Evolutionary conservation across 2,113 vertebrate species (phyloP).

Genomic region (Herpailurus yagouaroundi): DNA sequence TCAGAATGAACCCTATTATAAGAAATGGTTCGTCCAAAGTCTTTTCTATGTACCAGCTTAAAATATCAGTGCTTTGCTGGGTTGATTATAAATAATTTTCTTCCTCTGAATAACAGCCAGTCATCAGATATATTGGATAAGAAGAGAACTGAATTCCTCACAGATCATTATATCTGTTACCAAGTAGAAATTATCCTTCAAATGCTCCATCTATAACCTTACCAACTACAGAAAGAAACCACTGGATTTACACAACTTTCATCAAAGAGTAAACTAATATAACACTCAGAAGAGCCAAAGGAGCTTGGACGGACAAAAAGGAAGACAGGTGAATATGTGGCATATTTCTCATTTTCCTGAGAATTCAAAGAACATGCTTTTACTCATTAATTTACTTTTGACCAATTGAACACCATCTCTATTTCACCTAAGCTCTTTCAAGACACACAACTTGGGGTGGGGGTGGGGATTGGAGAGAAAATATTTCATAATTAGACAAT

Average conservation of each 20-base stretch:
- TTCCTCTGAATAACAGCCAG: not conserved
- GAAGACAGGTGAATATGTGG: not conserved
- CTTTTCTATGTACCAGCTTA: not conserved
- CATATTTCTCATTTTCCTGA: not conserved
- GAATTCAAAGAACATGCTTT: not conserved
- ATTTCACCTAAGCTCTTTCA: not conserved
- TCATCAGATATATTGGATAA: constrained; percentile 17
- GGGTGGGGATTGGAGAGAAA: not conserved
- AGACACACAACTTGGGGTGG: not conserved
- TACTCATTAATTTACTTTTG: constrained; percentile 20
- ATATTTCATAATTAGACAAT: constrained; percentile 20
- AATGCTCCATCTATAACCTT: not conserved
- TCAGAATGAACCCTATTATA: not conserved
- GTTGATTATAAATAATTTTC: constrained; percentile 6
- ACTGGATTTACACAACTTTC: not conserved
- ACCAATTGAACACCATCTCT: not conserved
- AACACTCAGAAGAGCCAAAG: not conserved
- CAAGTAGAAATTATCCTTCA: constrained; percentile 39
- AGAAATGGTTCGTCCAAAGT: not conserved
- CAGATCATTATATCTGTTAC: not conserved
- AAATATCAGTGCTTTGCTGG: not conserved
- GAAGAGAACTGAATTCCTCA: constrained; percentile 49
- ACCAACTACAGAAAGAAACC: not conserved
- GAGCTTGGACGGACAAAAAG: not conserved
- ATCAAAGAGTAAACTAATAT: constrained; percentile 16